Base-by-base conservation (phyloP, 2,797 vertebrate species). In the Fistularia tabacaria region DNA sequence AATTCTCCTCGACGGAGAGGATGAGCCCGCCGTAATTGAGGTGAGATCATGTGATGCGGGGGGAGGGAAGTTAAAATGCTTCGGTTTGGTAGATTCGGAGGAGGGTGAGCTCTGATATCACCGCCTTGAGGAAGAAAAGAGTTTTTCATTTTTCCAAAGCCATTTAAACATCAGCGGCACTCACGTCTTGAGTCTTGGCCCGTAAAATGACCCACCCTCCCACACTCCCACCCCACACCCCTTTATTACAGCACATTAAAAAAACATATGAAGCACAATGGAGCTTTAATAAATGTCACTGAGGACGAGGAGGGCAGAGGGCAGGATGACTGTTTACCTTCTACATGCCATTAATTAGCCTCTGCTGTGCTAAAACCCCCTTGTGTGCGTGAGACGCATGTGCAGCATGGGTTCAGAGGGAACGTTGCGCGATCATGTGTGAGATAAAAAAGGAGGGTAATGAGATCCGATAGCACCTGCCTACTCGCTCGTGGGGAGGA, bases 191-290 rank as follows among this genome's bases (percentile, higher is more conserved):
- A 2, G 39, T 40, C 10, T 40, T 40, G 39, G 8, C 10, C 10
- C 39, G 39, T 40, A 25, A 25, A 25, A 25, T 25, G 25, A 25
- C 39, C 10, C 14, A 46, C 45, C 3, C 13, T 9, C 14, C 13
- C 13, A 9, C 44, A n/a, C 7, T 14, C 14, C 3, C 4, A 3
- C 7, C 13, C 0, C 39, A 14, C 14, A 6, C 9, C 38, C 36
- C 70, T 71, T 73, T 77, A 83, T 85, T 62, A 77, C 54, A 2
- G 0, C 65, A 59, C 65, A 77, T 85, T 76, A 82, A 66, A 59
- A 51, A 60, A 41, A 55, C 77, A 77, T 81, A 79, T 69, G 76
- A 69, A 54, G 68, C 57, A 66, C 84, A 83, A 82, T 82, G 1
- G 49, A 61, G 59, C 69, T 25, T 41, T 74, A 73, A 82, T 83